Evolutionary conservation across 2,888 invertebrate species (phyloP).

Genomic region (Microchrysa polita): DNA sequence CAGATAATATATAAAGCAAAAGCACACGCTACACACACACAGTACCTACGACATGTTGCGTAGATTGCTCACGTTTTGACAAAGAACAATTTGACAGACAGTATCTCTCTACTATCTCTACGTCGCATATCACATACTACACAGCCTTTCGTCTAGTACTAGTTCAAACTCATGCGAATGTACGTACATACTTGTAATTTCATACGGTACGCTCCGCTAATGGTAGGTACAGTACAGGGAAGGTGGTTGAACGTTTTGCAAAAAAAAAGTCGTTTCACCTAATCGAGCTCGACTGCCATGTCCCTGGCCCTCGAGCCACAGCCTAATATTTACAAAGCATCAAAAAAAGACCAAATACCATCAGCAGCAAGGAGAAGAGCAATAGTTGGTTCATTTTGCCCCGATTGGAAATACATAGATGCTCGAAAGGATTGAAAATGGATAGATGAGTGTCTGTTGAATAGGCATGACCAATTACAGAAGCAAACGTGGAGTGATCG

Average conservation of each 20-base stretch:
- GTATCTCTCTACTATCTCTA: constrained; percentile 26
- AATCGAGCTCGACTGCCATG: not conserved
- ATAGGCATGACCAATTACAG: constrained; percentile 48
- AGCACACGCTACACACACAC: too few species aligned
- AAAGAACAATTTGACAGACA: constrained; percentile 25
- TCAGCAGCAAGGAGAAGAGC: not conserved
- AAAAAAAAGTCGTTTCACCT: too few species aligned
- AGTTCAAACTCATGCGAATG: constrained; percentile 12
- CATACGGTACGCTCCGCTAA: too few species aligned
- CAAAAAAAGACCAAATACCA: not conserved
- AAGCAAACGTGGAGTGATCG: constrained; percentile 46
- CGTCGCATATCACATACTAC: too few species aligned
- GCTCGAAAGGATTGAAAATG: constrained; percentile 36
- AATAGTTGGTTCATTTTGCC: not conserved
- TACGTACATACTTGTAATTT: too few species aligned
- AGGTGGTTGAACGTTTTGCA: too few species aligned
- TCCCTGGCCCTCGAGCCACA: not conserved
- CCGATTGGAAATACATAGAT: not conserved
- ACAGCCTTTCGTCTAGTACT: constrained; percentile 11
- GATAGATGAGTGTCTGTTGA: constrained; percentile 23
- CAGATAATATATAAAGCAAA: too few species aligned
- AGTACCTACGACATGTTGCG: not conserved
- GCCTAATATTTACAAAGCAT: not conserved
- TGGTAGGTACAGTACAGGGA: too few species aligned
- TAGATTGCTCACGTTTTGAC: constrained; percentile 10